phyloP scores from a whole-genome alignment of 2,113 vertebrate species.

The Dromas ardeola region DNA sequence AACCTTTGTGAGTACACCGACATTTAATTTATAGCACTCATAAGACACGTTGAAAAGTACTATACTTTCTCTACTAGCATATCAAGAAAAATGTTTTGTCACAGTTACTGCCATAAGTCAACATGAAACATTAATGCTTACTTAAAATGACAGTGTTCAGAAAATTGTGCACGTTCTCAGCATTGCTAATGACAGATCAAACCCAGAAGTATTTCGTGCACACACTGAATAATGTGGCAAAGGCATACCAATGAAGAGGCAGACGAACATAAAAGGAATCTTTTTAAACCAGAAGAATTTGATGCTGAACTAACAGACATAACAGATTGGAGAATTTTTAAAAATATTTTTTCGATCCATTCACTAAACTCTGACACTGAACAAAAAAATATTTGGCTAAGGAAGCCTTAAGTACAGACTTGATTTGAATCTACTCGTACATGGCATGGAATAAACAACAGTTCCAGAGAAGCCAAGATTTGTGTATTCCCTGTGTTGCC shows the following conservation, averaged over 20 bases:
- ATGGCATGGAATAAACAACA: neutral
- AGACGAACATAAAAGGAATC: neutral
- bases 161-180: neutral
- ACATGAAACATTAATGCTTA: neutral
- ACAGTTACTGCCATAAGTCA: neutral
- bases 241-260: neutral
- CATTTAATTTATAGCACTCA: neutral
- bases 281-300: neutral
- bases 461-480: neutral
- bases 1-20: neutral
- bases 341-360: neutral
- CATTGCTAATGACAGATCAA: neutral
- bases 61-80: neutral
- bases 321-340: neutral
- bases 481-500: neutral
- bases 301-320: neutral
- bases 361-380: neutral
- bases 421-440: neutral
- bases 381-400: neutral
- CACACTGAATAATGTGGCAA: neutral
- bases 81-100: neutral
- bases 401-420: neutral
- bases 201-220: neutral
- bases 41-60: neutral
- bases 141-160: neutral